A percentile compares a stretch with the other conserved stretches of the same genome.
These are phyloP conservation scores for Nymphalis urticae DNA, from an alignment of 2,888 invertebrate species.

Conservation along the genomic window DNA sequence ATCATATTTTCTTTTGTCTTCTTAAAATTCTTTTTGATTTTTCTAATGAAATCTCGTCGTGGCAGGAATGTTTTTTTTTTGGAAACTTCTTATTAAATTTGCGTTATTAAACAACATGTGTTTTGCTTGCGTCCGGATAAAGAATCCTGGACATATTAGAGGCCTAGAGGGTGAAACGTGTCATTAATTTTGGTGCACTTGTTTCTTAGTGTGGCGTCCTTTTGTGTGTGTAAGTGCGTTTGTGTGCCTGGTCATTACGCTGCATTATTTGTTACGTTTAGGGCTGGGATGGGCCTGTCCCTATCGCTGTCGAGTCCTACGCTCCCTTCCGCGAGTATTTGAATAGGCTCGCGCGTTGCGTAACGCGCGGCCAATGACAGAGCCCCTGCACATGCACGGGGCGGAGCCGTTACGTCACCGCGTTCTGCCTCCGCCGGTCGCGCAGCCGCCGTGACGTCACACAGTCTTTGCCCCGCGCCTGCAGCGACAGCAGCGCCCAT, in stretches of 20 bases:
- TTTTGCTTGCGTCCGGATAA: constrained; percentile 38
- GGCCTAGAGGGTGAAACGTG: constrained; percentile 53
- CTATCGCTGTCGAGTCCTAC: constrained; percentile 66
- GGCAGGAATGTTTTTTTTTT: not conserved
- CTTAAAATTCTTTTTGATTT: not conserved
- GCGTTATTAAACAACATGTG: constrained; percentile 27
- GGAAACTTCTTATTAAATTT: constrained; percentile 32
- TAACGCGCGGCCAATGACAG: constrained; percentile 80
- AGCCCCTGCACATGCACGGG: constrained; percentile 77
- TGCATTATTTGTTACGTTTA: constrained; percentile 72
- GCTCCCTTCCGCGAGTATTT: constrained; percentile 74
- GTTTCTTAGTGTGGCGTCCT: constrained; percentile 48
- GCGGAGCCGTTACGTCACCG: constrained; percentile 80
- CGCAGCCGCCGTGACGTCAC: constrained; percentile 81
- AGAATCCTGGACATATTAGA: constrained; percentile 40
- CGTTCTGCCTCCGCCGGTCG: constrained; percentile 70
- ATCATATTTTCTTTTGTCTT: no score
- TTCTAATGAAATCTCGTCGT: not conserved
- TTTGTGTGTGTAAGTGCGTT: constrained; percentile 51
- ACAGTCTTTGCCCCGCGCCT: constrained; percentile 54
- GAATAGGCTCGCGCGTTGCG: constrained; percentile 75
- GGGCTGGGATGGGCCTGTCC: constrained; percentile 72
- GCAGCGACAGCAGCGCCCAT: constrained; percentile 67
- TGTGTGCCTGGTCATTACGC: constrained; percentile 63
- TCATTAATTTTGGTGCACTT: constrained; percentile 70